Evolutionary conservation across 2,888 invertebrate species (phyloP).

Genomic region (Drosophila trichaetosa): DNA sequence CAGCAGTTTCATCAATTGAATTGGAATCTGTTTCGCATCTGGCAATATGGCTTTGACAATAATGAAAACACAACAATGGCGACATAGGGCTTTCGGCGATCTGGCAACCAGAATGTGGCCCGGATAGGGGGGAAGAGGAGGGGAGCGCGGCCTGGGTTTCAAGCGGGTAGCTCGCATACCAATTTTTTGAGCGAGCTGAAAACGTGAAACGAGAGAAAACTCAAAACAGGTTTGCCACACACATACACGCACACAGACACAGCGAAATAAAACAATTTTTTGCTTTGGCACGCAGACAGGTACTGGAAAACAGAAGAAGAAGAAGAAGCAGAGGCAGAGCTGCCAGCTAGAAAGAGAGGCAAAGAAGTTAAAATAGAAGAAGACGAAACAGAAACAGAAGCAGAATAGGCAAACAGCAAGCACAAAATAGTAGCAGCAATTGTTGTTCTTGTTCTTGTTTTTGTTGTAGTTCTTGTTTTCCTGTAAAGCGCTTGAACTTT

Average conservation of each 20-base stretch:
- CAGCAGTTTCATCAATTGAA: constrained; percentile 64
- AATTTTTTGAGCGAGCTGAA: constrained; percentile 69
- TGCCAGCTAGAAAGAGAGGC: constrained; percentile 4
- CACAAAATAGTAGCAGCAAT: constrained; percentile 25
- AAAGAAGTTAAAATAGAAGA: constrained; percentile 6
- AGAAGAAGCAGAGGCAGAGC: constrained; percentile 3
- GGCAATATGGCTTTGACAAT: constrained; percentile 43
- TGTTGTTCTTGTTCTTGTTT: constrained; percentile 23
- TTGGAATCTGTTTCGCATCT: constrained; percentile 31
- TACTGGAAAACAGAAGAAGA: constrained; percentile 51
- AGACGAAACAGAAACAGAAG: constrained; percentile 15
- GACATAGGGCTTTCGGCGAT: constrained; percentile 61
- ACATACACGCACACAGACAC: constrained; percentile 9
- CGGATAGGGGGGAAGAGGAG: too few species aligned
- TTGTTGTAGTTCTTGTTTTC: constrained; percentile 27
- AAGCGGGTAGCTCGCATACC: constrained; percentile 65
- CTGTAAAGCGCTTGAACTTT: constrained; percentile 44
- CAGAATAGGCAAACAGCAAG: constrained; percentile 11
- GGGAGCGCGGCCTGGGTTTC: neutral
- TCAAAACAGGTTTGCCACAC: constrained; percentile 65
- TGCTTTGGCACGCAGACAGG: constrained; percentile 51
- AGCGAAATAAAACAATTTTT: constrained; percentile 39
- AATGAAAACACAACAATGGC: constrained; percentile 31
- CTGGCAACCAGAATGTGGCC: constrained; percentile 2
- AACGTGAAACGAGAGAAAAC: constrained; percentile 78